A percentile compares a stretch with the other conserved stretches of the same genome.
phyloP scores from a whole-genome alignment of 2,888 invertebrate genomes.

The Patella pellucida region DNA sequence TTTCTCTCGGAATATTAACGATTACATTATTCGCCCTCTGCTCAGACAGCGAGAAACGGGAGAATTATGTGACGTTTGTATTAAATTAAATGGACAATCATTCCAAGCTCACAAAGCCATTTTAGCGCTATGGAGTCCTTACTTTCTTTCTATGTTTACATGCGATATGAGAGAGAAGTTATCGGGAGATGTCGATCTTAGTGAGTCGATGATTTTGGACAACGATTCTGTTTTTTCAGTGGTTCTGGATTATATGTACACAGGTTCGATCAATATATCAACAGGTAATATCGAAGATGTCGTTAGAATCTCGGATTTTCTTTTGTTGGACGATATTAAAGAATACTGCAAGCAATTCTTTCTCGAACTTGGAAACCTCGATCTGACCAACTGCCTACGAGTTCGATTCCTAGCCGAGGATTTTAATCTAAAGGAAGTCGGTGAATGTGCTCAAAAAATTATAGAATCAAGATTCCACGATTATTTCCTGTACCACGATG shows the following conservation, averaged over 20 bases:
- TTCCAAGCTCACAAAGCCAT: constrained; percentile 63
- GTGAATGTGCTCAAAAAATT: constrained; percentile 55
- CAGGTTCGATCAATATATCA: constrained; percentile 59
- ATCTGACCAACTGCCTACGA: constrained; percentile 62
- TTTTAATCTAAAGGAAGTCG: constrained; percentile 62
- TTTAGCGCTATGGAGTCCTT: constrained; percentile 65
- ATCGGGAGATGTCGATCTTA: constrained; percentile 59
- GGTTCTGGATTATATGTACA: constrained; percentile 66
- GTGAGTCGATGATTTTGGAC: constrained; percentile 61
- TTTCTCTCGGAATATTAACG: constrained; percentile 56
- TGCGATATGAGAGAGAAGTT: constrained; percentile 65
- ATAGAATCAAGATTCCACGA: constrained; percentile 67
- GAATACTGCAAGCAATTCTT: constrained; percentile 66
- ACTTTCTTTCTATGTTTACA: constrained; percentile 68
- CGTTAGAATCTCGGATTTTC: constrained; percentile 64
- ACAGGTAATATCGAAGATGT: constrained; percentile 63
- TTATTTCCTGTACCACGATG: constrained; percentile 62
- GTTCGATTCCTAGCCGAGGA: constrained; percentile 61
- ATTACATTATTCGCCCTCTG: constrained; percentile 60
- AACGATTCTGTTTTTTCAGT: constrained; percentile 57
- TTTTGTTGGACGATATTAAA: constrained; percentile 66
- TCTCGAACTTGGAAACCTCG: constrained; percentile 64
- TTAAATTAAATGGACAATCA: constrained; percentile 55
- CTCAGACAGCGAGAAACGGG: constrained; percentile 64
- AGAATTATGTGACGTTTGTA: constrained; percentile 63